Conservation (phyloP, 2,888 invertebrate genomes). For the Lucinisca nassula region DNA sequence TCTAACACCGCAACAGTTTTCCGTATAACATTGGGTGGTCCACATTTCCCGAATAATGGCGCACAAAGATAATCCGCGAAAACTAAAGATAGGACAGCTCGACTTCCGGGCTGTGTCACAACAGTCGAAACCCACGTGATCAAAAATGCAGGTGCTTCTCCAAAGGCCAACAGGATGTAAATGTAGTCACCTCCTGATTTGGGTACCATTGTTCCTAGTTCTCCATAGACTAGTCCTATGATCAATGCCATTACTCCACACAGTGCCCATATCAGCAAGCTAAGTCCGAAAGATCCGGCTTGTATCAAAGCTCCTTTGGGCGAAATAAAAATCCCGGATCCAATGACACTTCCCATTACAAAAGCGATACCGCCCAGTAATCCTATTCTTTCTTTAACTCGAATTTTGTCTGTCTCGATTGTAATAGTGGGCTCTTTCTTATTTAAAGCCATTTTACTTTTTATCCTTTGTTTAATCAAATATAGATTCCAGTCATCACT, state of each 20-base stretch:
- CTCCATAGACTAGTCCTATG: conserved; percentile 94
- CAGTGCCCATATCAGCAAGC: conserved; percentile 66
- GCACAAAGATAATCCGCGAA: conserved; percentile 78
- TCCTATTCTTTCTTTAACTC: conserved; percentile 53
- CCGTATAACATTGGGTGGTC: conserved; percentile 65
- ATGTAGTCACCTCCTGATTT: conserved; percentile 94
- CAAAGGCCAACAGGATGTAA: conserved; percentile 88
- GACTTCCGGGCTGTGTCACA: conserved; percentile 80
- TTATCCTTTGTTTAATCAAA: no score
- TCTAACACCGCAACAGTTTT: conserved; percentile 65
- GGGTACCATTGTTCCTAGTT: conserved; percentile 93
- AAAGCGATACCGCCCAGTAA: conserved; percentile 51
- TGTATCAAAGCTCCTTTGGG: conserved; percentile 96
- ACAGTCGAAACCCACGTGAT: conserved; percentile 90
- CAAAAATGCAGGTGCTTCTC: conserved; percentile 88
- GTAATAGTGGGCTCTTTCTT: not conserved
- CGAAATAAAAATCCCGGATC: conserved; percentile 99
- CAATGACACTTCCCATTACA: conserved; percentile 88
- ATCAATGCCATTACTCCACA: conserved; percentile 60
- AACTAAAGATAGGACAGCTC: conserved; percentile 88
- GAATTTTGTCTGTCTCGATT: conserved; percentile 34
- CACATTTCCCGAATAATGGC: conserved; percentile 74
- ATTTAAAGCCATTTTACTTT: no score
- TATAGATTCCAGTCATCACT: no score
- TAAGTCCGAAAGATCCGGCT: conserved; percentile 95